Evolutionary conservation across 2,888 invertebrate genomes (phyloP).

Genomic region (Andrena bucephala): DNA sequence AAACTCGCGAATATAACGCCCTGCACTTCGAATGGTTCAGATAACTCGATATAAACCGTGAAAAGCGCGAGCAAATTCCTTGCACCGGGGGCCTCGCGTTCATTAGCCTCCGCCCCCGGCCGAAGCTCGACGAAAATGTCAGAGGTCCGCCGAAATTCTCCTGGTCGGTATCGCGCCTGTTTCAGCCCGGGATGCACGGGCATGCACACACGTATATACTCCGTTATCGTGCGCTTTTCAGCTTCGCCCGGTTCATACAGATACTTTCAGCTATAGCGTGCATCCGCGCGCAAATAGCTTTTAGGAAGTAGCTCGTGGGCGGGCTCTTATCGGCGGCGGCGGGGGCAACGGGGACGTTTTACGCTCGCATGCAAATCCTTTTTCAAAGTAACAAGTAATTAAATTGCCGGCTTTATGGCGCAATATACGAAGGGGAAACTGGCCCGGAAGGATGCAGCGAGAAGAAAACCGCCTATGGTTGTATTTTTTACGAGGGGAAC

Average conservation of each 20-base stretch:
- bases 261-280: not conserved
- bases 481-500: not conserved
- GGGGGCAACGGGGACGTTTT: conserved; percentile 19
- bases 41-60: not conserved
- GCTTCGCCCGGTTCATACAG: conserved; percentile 7
- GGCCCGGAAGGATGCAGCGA: not conserved
- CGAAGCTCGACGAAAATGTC: not conserved
- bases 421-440: not conserved
- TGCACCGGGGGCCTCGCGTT: not conserved
- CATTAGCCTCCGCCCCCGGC: not conserved
- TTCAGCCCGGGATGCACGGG: not conserved
- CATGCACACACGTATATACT: not conserved
- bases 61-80: not conserved
- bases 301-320: conserved; percentile 16
- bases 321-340: conserved; percentile 31
- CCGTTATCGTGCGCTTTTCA: conserved; percentile 45
- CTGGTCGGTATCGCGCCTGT: not conserved
- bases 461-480: not conserved
- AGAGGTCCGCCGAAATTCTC: not conserved
- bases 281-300: conserved; percentile 38
- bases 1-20: not conserved
- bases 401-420: conserved; percentile 35
- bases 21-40: not conserved
- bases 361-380: conserved; percentile 36
- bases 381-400: conserved; percentile 44